Conservation (phyloP, 2,797 vertebrate species). For the Argentina silus region DNA sequence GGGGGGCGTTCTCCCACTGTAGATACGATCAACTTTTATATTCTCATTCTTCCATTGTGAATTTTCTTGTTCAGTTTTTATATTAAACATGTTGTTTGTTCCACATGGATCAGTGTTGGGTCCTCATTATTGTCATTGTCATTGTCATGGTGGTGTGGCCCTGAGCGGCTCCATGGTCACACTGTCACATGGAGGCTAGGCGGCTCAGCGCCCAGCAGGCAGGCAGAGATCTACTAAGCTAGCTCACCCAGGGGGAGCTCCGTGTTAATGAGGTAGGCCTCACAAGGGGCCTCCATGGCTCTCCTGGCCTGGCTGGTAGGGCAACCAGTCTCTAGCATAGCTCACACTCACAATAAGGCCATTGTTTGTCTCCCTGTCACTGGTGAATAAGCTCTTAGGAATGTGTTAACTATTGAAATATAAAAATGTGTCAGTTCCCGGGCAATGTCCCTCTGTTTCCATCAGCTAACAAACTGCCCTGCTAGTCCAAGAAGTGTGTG, state of each 20-base stretch:
- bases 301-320: slow-evolving; percentile 29
- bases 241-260: slow-evolving; percentile 36
- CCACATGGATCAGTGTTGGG: neutral
- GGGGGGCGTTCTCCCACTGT: slow-evolving; percentile 8
- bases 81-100: slow-evolving; percentile 13
- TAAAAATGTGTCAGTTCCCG: slow-evolving; percentile 45
- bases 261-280: slow-evolving; percentile 48
- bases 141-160: neutral
- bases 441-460: slow-evolving; percentile 26
- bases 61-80: slow-evolving; percentile 24
- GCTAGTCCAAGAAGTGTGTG: slow-evolving; percentile 33
- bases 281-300: slow-evolving; percentile 21
- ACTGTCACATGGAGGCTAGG: neutral
- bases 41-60: slow-evolving; percentile 28
- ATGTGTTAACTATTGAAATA: slow-evolving; percentile 42
- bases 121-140: no score
- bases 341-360: slow-evolving; percentile 42
- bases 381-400: slow-evolving; percentile 47
- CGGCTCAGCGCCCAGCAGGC: neutral
- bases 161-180: neutral
- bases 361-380: slow-evolving; percentile 50
- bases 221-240: slow-evolving; percentile 40
- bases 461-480: neutral
- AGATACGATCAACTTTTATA: slow-evolving; percentile 23
- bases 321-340: slow-evolving; percentile 27